phyloP scores from a whole-genome alignment of 2,888 invertebrate genomes.

The Microctonus aethiopoides region DNA sequence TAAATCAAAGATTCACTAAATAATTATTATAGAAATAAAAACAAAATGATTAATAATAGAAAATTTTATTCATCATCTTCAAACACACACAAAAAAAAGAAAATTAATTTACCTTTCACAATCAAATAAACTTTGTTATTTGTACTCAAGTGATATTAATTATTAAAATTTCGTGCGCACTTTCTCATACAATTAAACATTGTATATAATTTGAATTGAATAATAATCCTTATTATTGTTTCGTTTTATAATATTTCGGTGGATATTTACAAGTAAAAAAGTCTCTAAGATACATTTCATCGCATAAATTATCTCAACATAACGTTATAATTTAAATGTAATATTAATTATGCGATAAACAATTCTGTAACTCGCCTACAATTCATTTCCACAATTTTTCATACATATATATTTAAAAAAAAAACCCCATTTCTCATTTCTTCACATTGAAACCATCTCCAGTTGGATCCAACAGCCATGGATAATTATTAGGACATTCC shows the following conservation, averaged over 20 bases:
- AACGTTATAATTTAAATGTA: neutral
- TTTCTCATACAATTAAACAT: neutral
- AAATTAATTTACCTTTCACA: neutral
- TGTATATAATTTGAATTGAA: neutral
- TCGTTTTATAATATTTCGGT: conserved; percentile 23
- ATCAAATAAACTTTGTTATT: neutral
- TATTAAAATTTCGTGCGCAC: neutral
- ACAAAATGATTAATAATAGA: neutral
- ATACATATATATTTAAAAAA: too few relatives aligned
- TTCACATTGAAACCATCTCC: conserved; percentile 91
- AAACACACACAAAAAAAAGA: neutral
- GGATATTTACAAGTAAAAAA: conserved; percentile 31
- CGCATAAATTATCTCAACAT: neutral
- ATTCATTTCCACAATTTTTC: neutral
- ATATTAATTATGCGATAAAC: neutral
- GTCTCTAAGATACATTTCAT: neutral
- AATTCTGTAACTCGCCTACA: neutral
- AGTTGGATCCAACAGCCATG: conserved; percentile 94
- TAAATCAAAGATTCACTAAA: neutral
- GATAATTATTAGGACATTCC: conserved; percentile 96
- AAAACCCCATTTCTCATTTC: conserved; percentile 77
- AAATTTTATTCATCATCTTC: neutral
- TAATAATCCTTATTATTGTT: neutral
- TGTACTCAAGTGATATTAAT: neutral
- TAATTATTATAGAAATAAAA: neutral